A percentile compares a stretch with the other conserved stretches of the same genome.
These are phyloP conservation scores for Xanthorhoe spadicearia DNA, from an alignment of 2,888 invertebrate species.

Conservation along the genomic window DNA sequence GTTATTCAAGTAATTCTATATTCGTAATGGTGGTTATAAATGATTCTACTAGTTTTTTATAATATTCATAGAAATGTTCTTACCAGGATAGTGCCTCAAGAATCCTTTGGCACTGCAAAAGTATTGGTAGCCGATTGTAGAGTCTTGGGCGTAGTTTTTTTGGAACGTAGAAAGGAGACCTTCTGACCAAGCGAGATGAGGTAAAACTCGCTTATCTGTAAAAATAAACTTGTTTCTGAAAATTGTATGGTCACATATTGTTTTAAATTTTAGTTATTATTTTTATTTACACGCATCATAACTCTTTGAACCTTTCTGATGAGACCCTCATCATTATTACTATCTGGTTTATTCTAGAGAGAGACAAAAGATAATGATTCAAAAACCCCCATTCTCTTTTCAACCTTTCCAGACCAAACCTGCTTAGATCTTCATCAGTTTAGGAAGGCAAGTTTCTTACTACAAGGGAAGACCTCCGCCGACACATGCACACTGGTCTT, in stretches of 20 bases:
- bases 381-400: no score
- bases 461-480: constrained; percentile 72
- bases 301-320: no score
- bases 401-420: no score
- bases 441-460: constrained; percentile 50
- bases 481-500: constrained; percentile 71
- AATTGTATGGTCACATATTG: not conserved
- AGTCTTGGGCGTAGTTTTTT: constrained; percentile 74
- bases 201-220: constrained; percentile 58
- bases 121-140: constrained; percentile 74
- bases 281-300: no score
- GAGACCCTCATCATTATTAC: no score
- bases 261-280: no score
- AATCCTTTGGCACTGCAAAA: constrained; percentile 78
- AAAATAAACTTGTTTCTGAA: not conserved
- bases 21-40: no score
- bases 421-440: not conserved
- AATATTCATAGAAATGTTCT: not conserved
- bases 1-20: no score
- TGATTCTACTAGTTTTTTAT: no score
- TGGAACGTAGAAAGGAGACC: constrained; percentile 65
- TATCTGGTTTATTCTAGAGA: no score
- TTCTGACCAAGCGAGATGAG: constrained; percentile 73
- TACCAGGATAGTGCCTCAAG: constrained; percentile 77
- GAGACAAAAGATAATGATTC: no score